Conservation (phyloP, 2,797 vertebrate species). For the Petrocephalus schoutedeni region DNA sequence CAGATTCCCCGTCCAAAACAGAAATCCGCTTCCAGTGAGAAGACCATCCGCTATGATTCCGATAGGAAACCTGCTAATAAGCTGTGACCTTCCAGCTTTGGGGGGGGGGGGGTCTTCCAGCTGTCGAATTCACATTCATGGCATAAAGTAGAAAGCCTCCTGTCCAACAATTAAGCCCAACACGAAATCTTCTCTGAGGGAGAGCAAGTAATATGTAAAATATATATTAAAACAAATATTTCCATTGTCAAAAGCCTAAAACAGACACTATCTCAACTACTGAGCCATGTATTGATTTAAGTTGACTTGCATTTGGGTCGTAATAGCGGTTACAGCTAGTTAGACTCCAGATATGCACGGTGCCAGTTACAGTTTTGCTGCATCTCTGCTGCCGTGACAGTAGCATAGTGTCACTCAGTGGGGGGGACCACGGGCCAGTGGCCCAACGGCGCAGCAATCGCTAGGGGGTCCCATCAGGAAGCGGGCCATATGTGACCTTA, state of each 20-base stretch:
- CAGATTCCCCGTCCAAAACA: not conserved
- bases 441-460: not conserved
- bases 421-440: not conserved
- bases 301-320: not conserved
- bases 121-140: not conserved
- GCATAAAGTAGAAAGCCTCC: not conserved
- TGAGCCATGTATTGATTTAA: not conserved
- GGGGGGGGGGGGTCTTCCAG: not conserved
- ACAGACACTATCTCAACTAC: not conserved
- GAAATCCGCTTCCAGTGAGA: not conserved
- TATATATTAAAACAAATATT: not conserved
- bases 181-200: not conserved
- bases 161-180: not conserved
- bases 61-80: not conserved
- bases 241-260: not conserved
- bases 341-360: not conserved
- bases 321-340: not conserved
- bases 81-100: not conserved
- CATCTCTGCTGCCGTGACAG: not conserved
- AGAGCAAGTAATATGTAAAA: not conserved
- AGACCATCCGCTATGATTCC: not conserved
- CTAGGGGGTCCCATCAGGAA: not conserved
- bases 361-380: not conserved
- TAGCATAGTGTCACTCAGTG: not conserved
- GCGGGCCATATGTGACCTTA: not conserved